Base-by-base conservation (phyloP, 1,140 invertebrate species). In the Hylaeus anthracinus region DNA sequence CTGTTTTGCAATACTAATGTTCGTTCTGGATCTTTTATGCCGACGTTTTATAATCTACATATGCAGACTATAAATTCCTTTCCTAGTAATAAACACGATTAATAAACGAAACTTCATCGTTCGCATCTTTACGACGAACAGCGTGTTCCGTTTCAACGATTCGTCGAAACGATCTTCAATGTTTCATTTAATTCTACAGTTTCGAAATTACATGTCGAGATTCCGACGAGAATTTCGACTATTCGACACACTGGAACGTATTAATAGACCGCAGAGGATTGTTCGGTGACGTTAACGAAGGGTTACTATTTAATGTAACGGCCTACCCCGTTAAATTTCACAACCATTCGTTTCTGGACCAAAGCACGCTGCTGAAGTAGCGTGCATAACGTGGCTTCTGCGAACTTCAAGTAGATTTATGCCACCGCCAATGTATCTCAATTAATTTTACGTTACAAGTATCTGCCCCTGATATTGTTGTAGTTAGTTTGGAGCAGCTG, bases 371-470 rank as follows among this genome's bases (percentile, higher is more conserved):
- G 45, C n/a, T 65, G 63, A 80, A 80, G 78, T 67, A 26, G 64
- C 63, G 53, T 26, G 51, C 60, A 53, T 67, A 80, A n/a, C 70
- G 72, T 71, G 56, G 83, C 71, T 82, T 73, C 74, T 69, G 67
- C 60, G 61, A 86, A 86, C 63, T 86, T 86, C 67, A 48, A 75
- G 73, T 63, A 61, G 84, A 85, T 82, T 86, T 81, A 85, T 86
- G 75, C 80, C 64, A 84, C 43, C 37, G 65, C 55, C 83, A 78
- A 55, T 82, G 80, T 66, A 83, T 86, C 71, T 64, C 80, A 69
- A 82, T 86, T 86, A 86, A 86, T 86, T 86, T 72, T 55, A 8
- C 53, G 14, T 76, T 61, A 8, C 61, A 69, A 14, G 69, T 60
- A 60, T 26, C 56, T 56, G 43, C 66, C 26, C n/a, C 55, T 73